Percentiles rank a stretch among this genome's conserved stretches.
Evolutionary conservation across 2,113 vertebrate species (phyloP).

Genomic region (Rhinogobius similis): DNA sequence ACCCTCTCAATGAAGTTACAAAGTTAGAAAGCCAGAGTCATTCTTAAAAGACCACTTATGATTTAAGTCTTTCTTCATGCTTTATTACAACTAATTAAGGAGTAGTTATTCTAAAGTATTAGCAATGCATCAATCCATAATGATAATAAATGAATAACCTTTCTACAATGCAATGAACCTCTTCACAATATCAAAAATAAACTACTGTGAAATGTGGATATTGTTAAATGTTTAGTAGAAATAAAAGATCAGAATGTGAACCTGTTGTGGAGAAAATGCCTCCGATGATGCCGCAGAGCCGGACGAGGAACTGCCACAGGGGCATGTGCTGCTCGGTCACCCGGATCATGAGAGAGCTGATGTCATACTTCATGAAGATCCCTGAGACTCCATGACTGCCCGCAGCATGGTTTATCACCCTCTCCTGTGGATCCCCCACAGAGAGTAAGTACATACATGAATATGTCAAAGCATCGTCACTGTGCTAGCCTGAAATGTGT

Average conservation of each 20-base stretch:
- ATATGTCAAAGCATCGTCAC: too few relatives aligned
- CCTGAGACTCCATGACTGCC: conserved; percentile 97
- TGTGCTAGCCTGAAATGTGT: too few relatives aligned
- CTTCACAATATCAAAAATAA: not conserved
- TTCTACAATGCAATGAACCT: not conserved
- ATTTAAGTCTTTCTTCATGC: too few relatives aligned
- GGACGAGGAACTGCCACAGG: conserved; percentile 94
- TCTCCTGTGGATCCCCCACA: conserved; percentile 77
- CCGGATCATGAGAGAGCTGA: conserved; percentile 95
- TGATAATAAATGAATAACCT: not conserved
- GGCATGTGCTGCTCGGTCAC: conserved; percentile 99
- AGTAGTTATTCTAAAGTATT: too few relatives aligned
- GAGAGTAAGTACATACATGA: not conserved
- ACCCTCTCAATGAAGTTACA: too few relatives aligned
- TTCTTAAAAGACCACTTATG: too few relatives aligned
- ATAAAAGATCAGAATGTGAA: conserved; percentile 32
- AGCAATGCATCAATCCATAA: not conserved
- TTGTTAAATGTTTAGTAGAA: not conserved
- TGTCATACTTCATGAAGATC: conserved; percentile 98
- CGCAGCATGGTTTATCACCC: conserved; percentile 92
- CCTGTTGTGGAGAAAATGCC: conserved; percentile 99
- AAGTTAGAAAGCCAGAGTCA: too few relatives aligned
- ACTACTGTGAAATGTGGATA: too few relatives aligned
- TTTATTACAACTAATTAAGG: too few relatives aligned
- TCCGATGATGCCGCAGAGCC: conserved; percentile 95